phyloP scores from a whole-genome alignment of 2,113 vertebrate species.

The Engraulis encrasicolus region DNA sequence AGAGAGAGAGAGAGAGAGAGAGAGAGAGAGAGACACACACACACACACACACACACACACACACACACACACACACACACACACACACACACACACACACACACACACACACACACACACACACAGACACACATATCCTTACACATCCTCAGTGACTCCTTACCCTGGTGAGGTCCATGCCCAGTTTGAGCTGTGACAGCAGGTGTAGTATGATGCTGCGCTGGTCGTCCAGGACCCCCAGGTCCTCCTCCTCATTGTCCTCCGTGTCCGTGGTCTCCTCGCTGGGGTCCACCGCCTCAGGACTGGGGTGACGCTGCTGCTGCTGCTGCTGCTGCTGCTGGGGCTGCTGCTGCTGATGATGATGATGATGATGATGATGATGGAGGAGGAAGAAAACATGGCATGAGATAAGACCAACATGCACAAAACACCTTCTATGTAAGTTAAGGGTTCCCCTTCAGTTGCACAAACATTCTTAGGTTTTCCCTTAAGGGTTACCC shows the following conservation, averaged over 20 bases:
- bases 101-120: not conserved
- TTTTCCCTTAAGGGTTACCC: too few species aligned
- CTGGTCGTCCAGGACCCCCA: constrained; percentile 87
- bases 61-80: too few species aligned
- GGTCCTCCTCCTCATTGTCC: constrained; percentile 85
- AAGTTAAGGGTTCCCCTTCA: too few species aligned
- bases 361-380: too few species aligned
- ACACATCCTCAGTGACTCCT: not conserved
- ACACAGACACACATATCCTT: too few species aligned
- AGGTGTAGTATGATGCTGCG: constrained; percentile 88
- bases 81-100: not conserved
- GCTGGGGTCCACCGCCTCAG: constrained; percentile 76
- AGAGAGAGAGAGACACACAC: not conserved
- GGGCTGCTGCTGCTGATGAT: too few species aligned
- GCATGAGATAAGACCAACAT: too few species aligned
- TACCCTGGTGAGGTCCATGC: constrained; percentile 93
- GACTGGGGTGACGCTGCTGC: constrained; percentile 46
- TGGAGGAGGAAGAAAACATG: not conserved
- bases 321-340: too few species aligned
- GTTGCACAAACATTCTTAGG: too few species aligned
- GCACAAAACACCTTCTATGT: too few species aligned
- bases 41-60: too few species aligned
- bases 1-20: not conserved
- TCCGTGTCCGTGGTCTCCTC: constrained; percentile 88
- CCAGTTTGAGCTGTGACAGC: too few species aligned